A percentile compares a stretch with the other conserved stretches of the same genome.
Conservation (phyloP, 2,888 invertebrate species). For the Eilema caniola region DNA sequence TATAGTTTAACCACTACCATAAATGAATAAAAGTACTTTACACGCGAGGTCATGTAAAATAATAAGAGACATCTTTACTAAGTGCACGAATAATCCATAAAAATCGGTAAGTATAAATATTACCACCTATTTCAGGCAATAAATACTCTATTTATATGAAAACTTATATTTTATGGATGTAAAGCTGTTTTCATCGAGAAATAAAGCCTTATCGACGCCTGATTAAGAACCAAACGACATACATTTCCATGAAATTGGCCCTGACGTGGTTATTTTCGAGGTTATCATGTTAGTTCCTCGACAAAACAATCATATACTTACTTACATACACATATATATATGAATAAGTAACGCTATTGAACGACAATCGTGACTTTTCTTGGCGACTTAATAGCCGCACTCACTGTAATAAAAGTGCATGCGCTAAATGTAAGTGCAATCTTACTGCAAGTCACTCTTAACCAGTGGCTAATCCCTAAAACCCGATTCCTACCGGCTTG, state of each 20-base stretch:
- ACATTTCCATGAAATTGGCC: constrained; percentile 75
- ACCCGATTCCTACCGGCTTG: too few relatives aligned
- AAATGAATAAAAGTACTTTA: not conserved
- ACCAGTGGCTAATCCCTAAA: too few relatives aligned
- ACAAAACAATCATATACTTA: constrained; percentile 21
- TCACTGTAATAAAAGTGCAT: constrained; percentile 39
- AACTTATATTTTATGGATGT: not conserved
- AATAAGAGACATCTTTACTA: not conserved
- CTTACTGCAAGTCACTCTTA: not conserved
- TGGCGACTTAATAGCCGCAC: constrained; percentile 42
- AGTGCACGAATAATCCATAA: not conserved
- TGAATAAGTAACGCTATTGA: constrained; percentile 26
- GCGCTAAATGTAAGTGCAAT: constrained; percentile 36
- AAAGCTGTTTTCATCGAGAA: constrained; percentile 15
- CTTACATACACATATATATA: constrained; percentile 16
- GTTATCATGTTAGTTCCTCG: constrained; percentile 63
- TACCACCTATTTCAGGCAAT: not conserved
- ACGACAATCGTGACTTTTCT: constrained; percentile 52
- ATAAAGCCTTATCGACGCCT: constrained; percentile 35
- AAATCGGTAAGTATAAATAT: not conserved
- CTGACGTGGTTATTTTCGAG: constrained; percentile 62
- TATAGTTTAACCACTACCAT: not conserved
- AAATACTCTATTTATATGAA: constrained; percentile 12
- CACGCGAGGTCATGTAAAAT: not conserved
- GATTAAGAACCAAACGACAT: constrained; percentile 48